These are phyloP conservation scores for Psittacula cyanocephala DNA, from an alignment of 2,113 vertebrate genomes.

Conservation along the genomic window DNA sequence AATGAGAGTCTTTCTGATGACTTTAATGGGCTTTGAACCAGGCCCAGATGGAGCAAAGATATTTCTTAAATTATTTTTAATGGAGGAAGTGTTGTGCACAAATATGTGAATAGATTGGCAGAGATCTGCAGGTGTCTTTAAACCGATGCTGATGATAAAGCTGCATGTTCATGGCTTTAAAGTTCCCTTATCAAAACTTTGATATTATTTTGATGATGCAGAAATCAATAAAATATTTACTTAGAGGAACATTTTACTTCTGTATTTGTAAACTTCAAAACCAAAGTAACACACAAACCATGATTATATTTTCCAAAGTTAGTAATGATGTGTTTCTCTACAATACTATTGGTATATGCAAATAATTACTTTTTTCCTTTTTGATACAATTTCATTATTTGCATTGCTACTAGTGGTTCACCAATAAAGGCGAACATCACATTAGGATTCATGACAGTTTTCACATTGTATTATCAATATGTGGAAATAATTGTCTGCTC, in stretches of 20 bases:
- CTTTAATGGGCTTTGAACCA: constrained; percentile 13
- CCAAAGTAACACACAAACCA: background rate
- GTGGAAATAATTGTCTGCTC: constrained; percentile 99
- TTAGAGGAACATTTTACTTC: background rate
- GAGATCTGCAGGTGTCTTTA: constrained; percentile 7
- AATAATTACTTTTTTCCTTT: constrained; percentile 88
- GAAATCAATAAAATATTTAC: constrained; percentile 58
- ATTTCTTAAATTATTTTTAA: constrained; percentile 35
- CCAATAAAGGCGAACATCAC: constrained; percentile 99
- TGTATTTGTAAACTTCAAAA: constrained; percentile 19
- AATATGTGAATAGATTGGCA: constrained; percentile 51
- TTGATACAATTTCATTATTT: constrained; percentile 99
- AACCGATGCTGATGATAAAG: background rate
- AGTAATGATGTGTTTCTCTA: constrained; percentile 62
- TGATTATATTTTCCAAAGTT: constrained; percentile 66
- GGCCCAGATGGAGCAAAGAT: background rate
- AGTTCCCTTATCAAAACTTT: constrained; percentile 39
- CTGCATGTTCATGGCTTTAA: background rate
- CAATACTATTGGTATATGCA: constrained; percentile 86
- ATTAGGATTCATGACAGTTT: constrained; percentile 99
- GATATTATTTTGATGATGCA: constrained; percentile 21
- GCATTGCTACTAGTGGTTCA: constrained; percentile 91
- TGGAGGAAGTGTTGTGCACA: background rate
- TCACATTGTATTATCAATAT: constrained; percentile 99
- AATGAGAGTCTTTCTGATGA: background rate